A percentile compares a stretch with the other conserved stretches of the same genome.
phyloP scores from a whole-genome alignment of 2,113 vertebrate genomes.

The Butastur rufipennis region DNA sequence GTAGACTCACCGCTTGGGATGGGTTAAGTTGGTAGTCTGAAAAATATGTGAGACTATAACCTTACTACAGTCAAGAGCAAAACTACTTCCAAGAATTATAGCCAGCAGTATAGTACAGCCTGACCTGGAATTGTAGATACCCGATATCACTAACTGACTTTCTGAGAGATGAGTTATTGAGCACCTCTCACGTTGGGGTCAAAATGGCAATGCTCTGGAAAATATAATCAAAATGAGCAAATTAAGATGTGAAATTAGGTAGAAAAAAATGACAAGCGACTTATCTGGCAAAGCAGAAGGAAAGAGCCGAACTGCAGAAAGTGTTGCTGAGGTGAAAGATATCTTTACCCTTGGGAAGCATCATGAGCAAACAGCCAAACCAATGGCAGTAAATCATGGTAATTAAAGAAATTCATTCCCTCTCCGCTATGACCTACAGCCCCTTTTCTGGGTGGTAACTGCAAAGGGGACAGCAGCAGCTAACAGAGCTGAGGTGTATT shows the following conservation, averaged over 20 bases:
- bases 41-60: not conserved
- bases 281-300: slow-evolving; percentile 27
- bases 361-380: not conserved
- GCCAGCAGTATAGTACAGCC: not conserved
- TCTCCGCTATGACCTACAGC: not conserved
- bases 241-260: slow-evolving; percentile 41
- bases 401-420: not conserved
- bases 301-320: not conserved
- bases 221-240: slow-evolving; percentile 53
- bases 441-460: not conserved
- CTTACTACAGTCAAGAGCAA: slow-evolving; percentile 18
- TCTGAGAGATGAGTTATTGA: slow-evolving; percentile 16
- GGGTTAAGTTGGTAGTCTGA: slow-evolving; percentile 24
- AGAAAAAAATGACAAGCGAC: slow-evolving; percentile 11
- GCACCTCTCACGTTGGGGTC: slow-evolving; percentile 36
- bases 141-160: not conserved
- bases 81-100: slow-evolving; percentile 33
- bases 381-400: slow-evolving; percentile 1
- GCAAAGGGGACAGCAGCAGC: not conserved
- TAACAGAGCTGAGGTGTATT: not conserved
- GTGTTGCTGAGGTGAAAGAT: slow-evolving; percentile 24
- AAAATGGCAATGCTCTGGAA: slow-evolving; percentile 44
- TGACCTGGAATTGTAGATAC: slow-evolving; percentile 32
- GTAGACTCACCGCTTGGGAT: not conserved
- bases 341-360: not conserved